Base-by-base conservation (phyloP, 2,113 vertebrate species). In the Thunnus thynnus region DNA sequence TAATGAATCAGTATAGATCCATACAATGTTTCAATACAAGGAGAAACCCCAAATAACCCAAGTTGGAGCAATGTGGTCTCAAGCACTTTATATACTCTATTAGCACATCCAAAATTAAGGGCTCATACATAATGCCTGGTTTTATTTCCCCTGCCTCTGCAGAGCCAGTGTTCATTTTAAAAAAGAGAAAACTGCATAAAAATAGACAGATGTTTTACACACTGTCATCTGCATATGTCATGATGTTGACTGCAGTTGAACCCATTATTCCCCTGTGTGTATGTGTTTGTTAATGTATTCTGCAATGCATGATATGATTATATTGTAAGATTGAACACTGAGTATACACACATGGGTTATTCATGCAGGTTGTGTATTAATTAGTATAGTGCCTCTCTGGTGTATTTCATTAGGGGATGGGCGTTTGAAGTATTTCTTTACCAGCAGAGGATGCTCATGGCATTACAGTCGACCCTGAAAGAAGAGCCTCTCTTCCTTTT, bases 361-460 rank as follows among this genome's bases (percentile, higher is more conserved):
- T 86, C 77, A 90, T 91, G 84, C 75, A 83, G 67, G 55, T 86
- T 90, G 78, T 84, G 58, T 80, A 79, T 88, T 92, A 86, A 91
- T 90, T 88, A 86, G 77, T 63, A 1, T 27, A 56, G 4, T 27
- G 69, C 64, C 74, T 86, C 72, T 78, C 63, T 76, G 27, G 78
- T 84, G 80, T 47, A 63, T 87, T 91, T 88, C 80, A 89, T 86
- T 85, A 51, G 63, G 61, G 58, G 60, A 58, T 54, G 36, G 47
- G 20, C n/a, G 73, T 93, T 93, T 93, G 87, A 92, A 88, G 86
- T 89, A 66, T 80, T 78, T 82, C 80, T 79, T 83, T 72, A 89
- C 79, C 82, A 91, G 83, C 69, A 90, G 88, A 89, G 85, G 88
- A 87, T 90, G 89, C 89, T 93, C 82, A 63, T 77, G 85, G 86